Evolutionary conservation across 2,113 vertebrate genomes (phyloP).

Genomic region (Pituophis catenifer): DNA sequence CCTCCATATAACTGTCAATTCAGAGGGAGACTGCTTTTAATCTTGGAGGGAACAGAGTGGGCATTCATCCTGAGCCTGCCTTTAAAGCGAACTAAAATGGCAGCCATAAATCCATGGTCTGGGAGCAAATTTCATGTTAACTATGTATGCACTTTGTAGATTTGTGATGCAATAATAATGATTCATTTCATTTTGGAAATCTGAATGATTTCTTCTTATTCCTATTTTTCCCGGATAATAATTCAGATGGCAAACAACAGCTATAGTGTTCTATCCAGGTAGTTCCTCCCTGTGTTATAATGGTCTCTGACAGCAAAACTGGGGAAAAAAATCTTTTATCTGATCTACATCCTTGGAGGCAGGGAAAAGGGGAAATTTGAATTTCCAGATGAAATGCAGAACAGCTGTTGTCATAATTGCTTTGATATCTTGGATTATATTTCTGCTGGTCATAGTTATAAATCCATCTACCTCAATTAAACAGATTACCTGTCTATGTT

Average conservation of each 20-base stretch:
- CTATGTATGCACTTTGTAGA: background rate
- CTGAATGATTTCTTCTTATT: background rate
- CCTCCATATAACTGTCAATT: background rate
- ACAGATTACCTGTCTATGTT: background rate
- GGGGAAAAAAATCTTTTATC: background rate
- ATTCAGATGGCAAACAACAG: background rate
- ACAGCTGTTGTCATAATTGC: background rate
- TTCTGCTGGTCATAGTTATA: background rate
- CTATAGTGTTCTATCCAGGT: background rate
- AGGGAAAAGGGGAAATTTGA: background rate
- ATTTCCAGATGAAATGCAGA: background rate
- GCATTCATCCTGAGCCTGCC: background rate
- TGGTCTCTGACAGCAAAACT: background rate
- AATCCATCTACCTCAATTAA: background rate
- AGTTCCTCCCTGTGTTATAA: background rate
- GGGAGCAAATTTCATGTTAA: background rate
- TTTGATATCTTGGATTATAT: background rate
- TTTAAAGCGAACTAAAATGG: background rate
- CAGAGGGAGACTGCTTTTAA: background rate
- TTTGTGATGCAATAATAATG: background rate
- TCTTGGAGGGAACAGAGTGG: background rate
- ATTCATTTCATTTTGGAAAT: background rate
- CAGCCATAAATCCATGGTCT: background rate
- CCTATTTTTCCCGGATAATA: background rate
- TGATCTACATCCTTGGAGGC: background rate